Evolutionary conservation across 2,888 invertebrate species (phyloP).

Genomic region (Andrena dorsata): DNA sequence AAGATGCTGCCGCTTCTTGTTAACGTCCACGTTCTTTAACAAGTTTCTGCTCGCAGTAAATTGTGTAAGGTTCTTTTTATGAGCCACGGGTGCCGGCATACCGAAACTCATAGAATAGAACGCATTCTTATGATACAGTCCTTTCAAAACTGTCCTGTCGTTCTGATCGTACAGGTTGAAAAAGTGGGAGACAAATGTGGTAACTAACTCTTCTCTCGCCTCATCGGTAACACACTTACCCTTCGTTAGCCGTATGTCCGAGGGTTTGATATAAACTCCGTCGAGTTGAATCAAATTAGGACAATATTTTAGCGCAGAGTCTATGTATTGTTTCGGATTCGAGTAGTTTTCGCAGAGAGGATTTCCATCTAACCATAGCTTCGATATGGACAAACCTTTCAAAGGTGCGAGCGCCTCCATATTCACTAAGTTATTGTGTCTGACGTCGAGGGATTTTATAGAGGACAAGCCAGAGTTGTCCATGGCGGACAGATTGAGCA

Average conservation of each 20-base stretch:
- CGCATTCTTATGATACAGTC: conserved; percentile 89
- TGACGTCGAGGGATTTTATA: conserved; percentile 79
- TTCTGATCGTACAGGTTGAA: conserved; percentile 89
- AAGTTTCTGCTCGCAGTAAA: conserved; percentile 84
- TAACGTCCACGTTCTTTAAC: conserved; percentile 66
- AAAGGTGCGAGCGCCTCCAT: conserved; percentile 79
- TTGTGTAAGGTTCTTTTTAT: conserved; percentile 44
- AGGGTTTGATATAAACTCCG: conserved; percentile 82
- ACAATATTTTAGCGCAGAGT: conserved; percentile 86
- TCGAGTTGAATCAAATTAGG: conserved; percentile 87
- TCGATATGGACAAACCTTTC: conserved; percentile 84
- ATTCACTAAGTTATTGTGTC: conserved; percentile 80
- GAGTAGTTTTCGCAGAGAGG: conserved; percentile 89
- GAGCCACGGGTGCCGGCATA: conserved; percentile 51
- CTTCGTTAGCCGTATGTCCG: conserved; percentile 72
- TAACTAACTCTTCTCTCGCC: conserved; percentile 83
- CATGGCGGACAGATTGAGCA: conserved; percentile 71
- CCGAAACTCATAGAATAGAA: conserved; percentile 87
- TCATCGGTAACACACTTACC: conserved; percentile 69
- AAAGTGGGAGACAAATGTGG: conserved; percentile 89
- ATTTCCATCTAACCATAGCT: conserved; percentile 89
- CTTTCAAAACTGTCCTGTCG: conserved; percentile 86
- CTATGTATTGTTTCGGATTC: conserved; percentile 87
- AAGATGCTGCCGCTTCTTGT: conserved; percentile 66
- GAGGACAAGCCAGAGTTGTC: conserved; percentile 66